phyloP scores from a whole-genome alignment of 92 coral and sea anemone species.

The Zoanthus sansibaricus region DNA sequence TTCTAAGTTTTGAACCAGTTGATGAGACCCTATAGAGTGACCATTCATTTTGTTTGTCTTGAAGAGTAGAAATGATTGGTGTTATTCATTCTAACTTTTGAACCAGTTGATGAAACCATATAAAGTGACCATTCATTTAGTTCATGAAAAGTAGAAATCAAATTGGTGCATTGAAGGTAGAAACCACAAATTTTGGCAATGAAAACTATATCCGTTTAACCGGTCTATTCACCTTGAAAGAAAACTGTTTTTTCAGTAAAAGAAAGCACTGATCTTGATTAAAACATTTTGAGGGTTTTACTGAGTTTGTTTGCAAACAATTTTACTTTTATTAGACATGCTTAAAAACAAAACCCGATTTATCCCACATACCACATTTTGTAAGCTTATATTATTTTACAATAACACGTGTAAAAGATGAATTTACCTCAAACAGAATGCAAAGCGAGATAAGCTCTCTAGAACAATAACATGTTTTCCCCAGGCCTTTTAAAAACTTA shows the following conservation, averaged over 20 bases:
- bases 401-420: not conserved
- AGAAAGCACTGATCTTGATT: not conserved
- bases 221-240: not conserved
- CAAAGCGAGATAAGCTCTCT: no score
- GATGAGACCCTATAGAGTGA: no score
- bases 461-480: not conserved
- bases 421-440: no score
- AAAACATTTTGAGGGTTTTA: not conserved
- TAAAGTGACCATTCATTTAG: no score
- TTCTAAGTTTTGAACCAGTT: no score
- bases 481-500: not conserved
- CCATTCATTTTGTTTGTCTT: no score
- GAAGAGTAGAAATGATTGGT: no score
- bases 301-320: slow-evolving; percentile 3
- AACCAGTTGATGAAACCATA: no score
- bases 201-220: not conserved
- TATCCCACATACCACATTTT: not conserved
- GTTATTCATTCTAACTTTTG: no score
- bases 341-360: not conserved
- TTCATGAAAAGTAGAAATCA: no score
- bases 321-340: slow-evolving; percentile 9
- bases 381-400: not conserved
- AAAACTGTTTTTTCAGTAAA: slow-evolving; percentile 4
- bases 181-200: no score
- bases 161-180: no score